phyloP scores from a whole-genome alignment of 2,888 invertebrate genomes.

The Protonemura montana region DNA sequence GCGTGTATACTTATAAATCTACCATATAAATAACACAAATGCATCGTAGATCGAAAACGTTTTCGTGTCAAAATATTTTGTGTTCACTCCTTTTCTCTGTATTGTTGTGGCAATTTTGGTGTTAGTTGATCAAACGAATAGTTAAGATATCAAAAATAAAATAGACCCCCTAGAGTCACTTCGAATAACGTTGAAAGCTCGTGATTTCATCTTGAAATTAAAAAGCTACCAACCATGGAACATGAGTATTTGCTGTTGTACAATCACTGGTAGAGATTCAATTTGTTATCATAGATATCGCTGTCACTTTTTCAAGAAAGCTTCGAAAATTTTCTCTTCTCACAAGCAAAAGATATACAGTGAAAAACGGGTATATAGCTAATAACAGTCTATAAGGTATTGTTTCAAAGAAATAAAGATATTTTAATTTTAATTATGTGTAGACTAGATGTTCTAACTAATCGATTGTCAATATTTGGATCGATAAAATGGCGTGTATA shows the following conservation, averaged over 20 bases:
- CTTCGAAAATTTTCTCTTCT: not conserved
- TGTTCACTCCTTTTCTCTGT: not conserved
- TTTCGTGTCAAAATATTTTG: not conserved
- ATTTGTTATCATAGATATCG: not conserved
- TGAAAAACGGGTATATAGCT: slow-evolving; percentile 35
- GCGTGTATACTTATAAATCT: not conserved
- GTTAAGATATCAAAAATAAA: not conserved
- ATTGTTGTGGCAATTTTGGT: not conserved
- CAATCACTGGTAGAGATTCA: not conserved
- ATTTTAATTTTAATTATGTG: not conserved
- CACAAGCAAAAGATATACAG: not conserved
- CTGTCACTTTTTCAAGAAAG: not conserved
- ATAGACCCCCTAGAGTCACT: not conserved
- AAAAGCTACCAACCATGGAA: not conserved
- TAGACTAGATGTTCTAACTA: slow-evolving; percentile 37
- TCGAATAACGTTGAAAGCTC: not conserved
- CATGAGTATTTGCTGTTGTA: not conserved
- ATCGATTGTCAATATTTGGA: slow-evolving; percentile 24
- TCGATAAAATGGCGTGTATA: slow-evolving; percentile 39
- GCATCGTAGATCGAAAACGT: not conserved
- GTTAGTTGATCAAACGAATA: not conserved
- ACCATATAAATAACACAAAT: not conserved
- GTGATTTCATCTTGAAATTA: not conserved
- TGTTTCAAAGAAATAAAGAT: not conserved
- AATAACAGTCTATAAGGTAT: not conserved